These are phyloP conservation scores for Girardinichthys multiradiatus DNA, from an alignment of 2,113 vertebrate genomes.

Conservation along the genomic window DNA sequence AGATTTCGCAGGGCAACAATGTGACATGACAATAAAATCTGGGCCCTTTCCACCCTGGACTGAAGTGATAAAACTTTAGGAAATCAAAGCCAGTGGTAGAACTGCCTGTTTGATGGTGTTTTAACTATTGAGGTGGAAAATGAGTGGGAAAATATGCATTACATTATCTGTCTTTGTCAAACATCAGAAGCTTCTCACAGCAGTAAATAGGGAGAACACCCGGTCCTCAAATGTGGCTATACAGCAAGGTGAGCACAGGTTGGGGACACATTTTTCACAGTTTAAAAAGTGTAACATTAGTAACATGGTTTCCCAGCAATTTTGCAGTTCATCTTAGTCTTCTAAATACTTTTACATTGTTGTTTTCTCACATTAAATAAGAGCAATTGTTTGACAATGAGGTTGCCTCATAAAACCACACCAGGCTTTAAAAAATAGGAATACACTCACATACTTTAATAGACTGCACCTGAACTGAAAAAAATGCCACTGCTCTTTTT, in stretches of 20 bases:
- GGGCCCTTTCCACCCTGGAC: slow-evolving; percentile 44
- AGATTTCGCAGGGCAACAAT: slow-evolving; percentile 54
- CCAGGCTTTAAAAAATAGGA: too few species aligned
- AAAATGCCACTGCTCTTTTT: too few species aligned
- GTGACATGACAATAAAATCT: slow-evolving; percentile 52
- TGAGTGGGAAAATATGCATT: slow-evolving; percentile 61
- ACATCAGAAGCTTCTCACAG: slow-evolving; percentile 47
- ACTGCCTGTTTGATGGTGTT: slow-evolving; percentile 45
- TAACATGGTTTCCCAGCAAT: not conserved
- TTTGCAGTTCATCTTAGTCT: not conserved
- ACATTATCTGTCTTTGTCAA: slow-evolving; percentile 59
- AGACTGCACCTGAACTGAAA: too few species aligned
- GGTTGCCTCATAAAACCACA: too few species aligned
- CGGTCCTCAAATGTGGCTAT: slow-evolving; percentile 44
- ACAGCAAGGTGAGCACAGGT: slow-evolving; percentile 48
- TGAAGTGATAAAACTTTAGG: slow-evolving; percentile 38
- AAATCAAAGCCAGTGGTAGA: slow-evolving; percentile 35
- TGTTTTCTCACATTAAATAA: too few species aligned
- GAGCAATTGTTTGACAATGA: too few species aligned
- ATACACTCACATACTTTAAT: too few species aligned
- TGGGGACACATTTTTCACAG: slow-evolving; percentile 32
- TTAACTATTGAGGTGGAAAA: slow-evolving; percentile 58
- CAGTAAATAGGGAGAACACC: slow-evolving; percentile 61
- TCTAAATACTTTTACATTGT: too few species aligned
- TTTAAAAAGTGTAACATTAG: slow-evolving; percentile 4